phyloP scores from a whole-genome alignment of 2,113 vertebrate genomes.

The Mirounga angustirostris region DNA sequence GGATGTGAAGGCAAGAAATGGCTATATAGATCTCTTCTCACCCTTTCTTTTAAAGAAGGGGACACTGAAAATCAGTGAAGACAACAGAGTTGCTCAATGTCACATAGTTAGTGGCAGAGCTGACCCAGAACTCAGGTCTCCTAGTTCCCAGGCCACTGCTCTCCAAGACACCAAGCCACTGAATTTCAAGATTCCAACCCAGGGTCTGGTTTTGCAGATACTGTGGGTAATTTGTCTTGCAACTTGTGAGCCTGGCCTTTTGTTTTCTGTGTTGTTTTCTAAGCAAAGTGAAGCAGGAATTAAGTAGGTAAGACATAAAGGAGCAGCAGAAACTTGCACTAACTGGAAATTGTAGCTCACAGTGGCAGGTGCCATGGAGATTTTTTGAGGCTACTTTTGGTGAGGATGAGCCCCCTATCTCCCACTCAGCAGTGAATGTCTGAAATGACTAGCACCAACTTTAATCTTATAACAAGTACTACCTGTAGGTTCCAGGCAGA shows the following conservation, averaged over 20 bases:
- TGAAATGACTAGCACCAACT: not conserved
- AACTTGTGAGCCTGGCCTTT: not conserved
- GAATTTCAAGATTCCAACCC: not conserved
- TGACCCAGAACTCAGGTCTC: not conserved
- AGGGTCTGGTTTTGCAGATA: not conserved
- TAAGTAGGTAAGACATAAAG: not conserved
- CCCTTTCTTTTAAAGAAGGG: not conserved
- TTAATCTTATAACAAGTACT: conserved; percentile 20
- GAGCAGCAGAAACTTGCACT: not conserved
- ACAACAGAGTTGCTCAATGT: not conserved
- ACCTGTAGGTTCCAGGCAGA: conserved; percentile 18
- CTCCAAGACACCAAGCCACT: not conserved
- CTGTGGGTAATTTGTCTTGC: not conserved
- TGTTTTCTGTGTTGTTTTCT: not conserved
- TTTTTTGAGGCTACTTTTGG: not conserved
- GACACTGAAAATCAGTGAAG: not conserved
- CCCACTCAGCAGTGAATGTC: not conserved
- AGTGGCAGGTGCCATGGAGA: not conserved
- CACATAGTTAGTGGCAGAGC: not conserved
- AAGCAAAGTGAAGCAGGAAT: not conserved
- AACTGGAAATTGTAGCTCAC: not conserved
- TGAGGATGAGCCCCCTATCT: not conserved
- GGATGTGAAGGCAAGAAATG: not conserved
- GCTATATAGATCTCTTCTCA: not conserved
- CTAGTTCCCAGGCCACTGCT: not conserved